Percentiles rank a stretch among this genome's conserved stretches.
These are phyloP conservation scores for Agonopterix subpropinquella DNA, from an alignment of 2,888 invertebrate species.

Conservation along the genomic window DNA sequence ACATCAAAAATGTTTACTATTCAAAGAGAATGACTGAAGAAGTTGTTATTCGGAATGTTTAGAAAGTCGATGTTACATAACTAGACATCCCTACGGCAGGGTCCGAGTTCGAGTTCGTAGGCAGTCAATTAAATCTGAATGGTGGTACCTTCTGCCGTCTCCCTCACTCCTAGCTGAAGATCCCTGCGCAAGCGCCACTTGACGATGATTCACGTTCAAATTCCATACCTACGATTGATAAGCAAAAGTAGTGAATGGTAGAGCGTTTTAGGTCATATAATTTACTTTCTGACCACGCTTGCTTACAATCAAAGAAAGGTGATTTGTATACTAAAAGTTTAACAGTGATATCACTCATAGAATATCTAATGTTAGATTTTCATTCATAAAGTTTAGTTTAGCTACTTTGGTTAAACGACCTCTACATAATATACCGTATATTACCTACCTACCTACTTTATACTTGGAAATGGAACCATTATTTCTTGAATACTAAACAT, in stretches of 20 bases:
- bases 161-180: slow-evolving; percentile 56
- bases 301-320: slow-evolving; percentile 20
- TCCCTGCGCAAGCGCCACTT: slow-evolving; percentile 67
- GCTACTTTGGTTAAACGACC: no score
- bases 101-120: slow-evolving; percentile 68
- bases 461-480: no score
- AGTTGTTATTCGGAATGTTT: slow-evolving; percentile 56
- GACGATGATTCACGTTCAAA: slow-evolving; percentile 70
- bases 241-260: slow-evolving; percentile 65
- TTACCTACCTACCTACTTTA: no score
- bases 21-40: slow-evolving; percentile 5
- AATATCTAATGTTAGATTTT: no score
- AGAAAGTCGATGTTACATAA: slow-evolving; percentile 67
- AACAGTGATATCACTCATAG: slow-evolving; percentile 2
- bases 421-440: no score
- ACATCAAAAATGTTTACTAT: slow-evolving; percentile 3
- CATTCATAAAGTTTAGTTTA: no score
- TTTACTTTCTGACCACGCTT: slow-evolving; percentile 48
- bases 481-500: no score
- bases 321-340: slow-evolving; percentile 38
- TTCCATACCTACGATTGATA: slow-evolving; percentile 71
- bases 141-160: slow-evolving; percentile 59
- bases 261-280: slow-evolving; percentile 56
- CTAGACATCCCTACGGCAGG: slow-evolving; percentile 66
- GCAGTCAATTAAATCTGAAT: slow-evolving; percentile 73